phyloP scores from a whole-genome alignment of 2,888 invertebrate genomes.

The Drosophila meridionalis region DNA sequence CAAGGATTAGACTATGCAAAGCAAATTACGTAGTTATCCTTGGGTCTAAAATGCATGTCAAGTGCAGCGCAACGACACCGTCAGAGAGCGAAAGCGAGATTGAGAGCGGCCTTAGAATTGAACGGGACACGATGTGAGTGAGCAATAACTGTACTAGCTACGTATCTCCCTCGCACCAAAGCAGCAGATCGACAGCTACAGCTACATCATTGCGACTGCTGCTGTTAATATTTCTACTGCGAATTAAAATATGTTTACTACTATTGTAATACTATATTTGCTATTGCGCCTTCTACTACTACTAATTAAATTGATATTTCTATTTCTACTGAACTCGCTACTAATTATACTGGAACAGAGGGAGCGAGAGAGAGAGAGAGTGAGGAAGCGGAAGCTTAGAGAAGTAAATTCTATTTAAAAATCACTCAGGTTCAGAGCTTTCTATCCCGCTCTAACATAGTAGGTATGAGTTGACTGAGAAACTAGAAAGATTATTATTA shows the following conservation, averaged over 20 bases:
- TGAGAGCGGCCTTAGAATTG: constrained; percentile 16
- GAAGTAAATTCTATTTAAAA: no score
- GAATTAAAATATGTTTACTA: background rate
- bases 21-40: constrained; percentile 64
- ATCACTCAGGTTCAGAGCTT: background rate
- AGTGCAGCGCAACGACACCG: constrained; percentile 28
- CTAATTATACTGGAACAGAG: background rate
- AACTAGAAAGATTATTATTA: background rate
- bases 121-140: constrained; percentile 10
- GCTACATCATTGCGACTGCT: no score
- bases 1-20: constrained; percentile 72
- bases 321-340: background rate
- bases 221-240: background rate
- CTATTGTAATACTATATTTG: background rate
- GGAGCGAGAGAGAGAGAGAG: no score
- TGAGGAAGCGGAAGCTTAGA: background rate
- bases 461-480: background rate
- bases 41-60: constrained; percentile 49
- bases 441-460: background rate
- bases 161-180: constrained; percentile 8
- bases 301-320: no score
- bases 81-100: constrained; percentile 1
- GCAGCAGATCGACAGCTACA: background rate
- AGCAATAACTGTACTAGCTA: background rate
- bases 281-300: no score